Evolutionary conservation across 2,888 invertebrate species (phyloP).

Genomic region (Labia minor): DNA sequence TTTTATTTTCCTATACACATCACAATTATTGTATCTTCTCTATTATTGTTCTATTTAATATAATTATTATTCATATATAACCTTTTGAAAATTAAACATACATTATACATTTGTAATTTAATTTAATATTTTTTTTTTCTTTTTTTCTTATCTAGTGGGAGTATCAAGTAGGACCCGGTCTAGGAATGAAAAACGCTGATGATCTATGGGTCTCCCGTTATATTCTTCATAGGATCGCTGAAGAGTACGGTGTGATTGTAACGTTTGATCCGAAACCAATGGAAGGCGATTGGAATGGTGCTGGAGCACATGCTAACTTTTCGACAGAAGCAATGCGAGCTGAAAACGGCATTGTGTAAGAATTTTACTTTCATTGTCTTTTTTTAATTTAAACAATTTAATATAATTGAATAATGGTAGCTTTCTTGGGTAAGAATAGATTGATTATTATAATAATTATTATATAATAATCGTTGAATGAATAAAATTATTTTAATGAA

Average conservation of each 20-base stretch:
- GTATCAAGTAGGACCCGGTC: conserved; percentile 84
- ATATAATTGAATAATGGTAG: not conserved
- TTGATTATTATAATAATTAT: not conserved
- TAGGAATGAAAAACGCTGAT: conserved; percentile 72
- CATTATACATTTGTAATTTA: too few species aligned
- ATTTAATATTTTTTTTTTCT: conserved; percentile 18
- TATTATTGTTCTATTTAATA: not conserved
- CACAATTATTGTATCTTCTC: not conserved
- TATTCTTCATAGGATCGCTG: conserved; percentile 79
- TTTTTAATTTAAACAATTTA: not conserved
- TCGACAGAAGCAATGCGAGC: conserved; percentile 87
- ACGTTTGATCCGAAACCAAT: conserved; percentile 69
- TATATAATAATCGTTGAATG: too few species aligned
- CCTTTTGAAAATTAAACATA: too few species aligned
- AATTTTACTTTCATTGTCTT: conserved; percentile 30
- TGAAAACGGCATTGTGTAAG: conserved; percentile 73
- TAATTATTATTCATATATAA: not conserved
- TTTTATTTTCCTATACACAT: not conserved
- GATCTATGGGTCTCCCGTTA: conserved; percentile 83
- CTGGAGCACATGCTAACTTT: conserved; percentile 94
- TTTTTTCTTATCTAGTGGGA: conserved; percentile 50
- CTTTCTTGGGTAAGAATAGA: too few species aligned
- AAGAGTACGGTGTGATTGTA: conserved; percentile 77
- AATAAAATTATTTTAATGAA: too few species aligned
- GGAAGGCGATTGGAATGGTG: conserved; percentile 85